Conservation (phyloP, 2,113 vertebrate genomes). For the Podilymbus podiceps region DNA sequence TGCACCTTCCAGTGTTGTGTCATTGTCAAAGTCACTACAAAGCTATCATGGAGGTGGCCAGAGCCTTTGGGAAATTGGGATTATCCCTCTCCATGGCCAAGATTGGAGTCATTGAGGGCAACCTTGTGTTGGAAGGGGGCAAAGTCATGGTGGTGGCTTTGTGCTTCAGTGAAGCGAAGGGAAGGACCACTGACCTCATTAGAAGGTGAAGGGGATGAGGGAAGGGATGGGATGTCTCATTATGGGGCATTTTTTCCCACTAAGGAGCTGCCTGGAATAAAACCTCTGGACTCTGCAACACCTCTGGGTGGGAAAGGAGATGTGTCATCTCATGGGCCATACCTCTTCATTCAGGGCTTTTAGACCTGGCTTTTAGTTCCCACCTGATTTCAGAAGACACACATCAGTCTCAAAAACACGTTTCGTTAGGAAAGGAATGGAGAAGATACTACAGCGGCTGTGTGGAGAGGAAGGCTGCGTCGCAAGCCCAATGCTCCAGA, state of each 20-base stretch:
- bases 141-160: neutral
- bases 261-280: neutral
- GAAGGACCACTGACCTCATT: neutral
- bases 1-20: neutral
- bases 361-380: neutral
- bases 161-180: accelerated
- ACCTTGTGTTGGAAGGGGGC: neutral
- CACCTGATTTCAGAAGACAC: neutral
- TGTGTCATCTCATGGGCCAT: neutral
- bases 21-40: neutral
- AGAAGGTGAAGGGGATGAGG: neutral
- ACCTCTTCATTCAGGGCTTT: neutral
- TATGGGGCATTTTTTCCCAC: neutral
- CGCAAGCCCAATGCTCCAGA: neutral
- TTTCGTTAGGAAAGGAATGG: neutral
- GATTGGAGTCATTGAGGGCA: neutral
- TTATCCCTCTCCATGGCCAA: accelerated
- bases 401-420: neutral
- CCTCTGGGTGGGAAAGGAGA: neutral
- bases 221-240: neutral
- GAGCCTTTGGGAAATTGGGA: neutral
- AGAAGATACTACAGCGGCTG: neutral
- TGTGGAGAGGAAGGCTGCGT: accelerated
- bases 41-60: neutral
- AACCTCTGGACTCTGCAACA: neutral